phyloP scores from a whole-genome alignment of 2,888 invertebrate species.

The Tetheella fluctuosa region DNA sequence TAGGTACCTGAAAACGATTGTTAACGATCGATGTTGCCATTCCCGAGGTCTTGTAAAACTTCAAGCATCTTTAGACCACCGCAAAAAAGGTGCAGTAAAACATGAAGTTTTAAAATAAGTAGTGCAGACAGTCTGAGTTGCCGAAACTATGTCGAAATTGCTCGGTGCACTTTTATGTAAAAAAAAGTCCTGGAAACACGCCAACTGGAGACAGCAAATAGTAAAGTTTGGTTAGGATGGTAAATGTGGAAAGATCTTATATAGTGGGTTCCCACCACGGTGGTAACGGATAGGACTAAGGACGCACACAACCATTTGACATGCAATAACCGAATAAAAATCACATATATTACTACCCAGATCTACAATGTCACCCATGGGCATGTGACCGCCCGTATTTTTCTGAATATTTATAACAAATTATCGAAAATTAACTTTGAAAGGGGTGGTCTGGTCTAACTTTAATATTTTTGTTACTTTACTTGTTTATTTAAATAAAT shows the following conservation, averaged over 20 bases:
- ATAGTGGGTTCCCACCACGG: too few species aligned
- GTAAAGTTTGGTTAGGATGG: neutral
- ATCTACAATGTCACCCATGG: too few species aligned
- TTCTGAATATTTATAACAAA: too few species aligned
- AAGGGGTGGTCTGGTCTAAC: too few species aligned
- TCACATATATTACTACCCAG: too few species aligned
- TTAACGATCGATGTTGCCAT: neutral
- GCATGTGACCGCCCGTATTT: too few species aligned
- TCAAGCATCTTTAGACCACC: neutral
- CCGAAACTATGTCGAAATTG: conserved; percentile 38
- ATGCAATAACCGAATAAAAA: too few species aligned
- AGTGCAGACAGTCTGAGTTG: conserved; percentile 31
- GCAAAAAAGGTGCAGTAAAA: conserved; percentile 8
- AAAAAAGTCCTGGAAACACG: conserved; percentile 22
- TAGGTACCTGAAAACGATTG: neutral
- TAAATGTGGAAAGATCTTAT: neutral
- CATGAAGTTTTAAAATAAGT: conserved; percentile 30
- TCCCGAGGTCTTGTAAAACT: neutral
- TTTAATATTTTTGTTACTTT: too few species aligned
- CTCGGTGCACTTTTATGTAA: conserved; percentile 32
- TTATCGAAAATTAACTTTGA: too few species aligned
- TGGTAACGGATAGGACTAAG: too few species aligned
- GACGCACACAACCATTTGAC: too few species aligned
- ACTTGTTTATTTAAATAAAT: too few species aligned
- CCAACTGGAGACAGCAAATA: conserved; percentile 1